A percentile compares a stretch with the other conserved stretches of the same genome.
These are phyloP conservation scores for Antitype chi DNA, from an alignment of 2,888 invertebrate species.

Conservation along the genomic window DNA sequence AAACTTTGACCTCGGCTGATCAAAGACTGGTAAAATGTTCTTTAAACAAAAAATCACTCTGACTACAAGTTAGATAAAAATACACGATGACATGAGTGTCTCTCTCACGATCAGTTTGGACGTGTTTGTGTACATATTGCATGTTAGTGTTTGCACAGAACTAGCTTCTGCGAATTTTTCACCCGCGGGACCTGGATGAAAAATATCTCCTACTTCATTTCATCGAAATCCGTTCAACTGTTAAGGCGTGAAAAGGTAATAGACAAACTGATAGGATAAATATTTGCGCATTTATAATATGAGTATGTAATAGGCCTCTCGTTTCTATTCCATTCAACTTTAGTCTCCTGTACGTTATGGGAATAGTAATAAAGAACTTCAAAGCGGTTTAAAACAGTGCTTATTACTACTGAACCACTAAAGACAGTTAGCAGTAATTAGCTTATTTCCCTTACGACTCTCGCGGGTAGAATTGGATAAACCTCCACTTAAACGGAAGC, in stretches of 20 bases:
- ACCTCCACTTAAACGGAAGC: conserved; percentile 5
- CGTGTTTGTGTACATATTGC: not conserved
- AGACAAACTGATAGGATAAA: not conserved
- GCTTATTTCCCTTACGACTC: conserved; percentile 41
- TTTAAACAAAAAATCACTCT: not conserved
- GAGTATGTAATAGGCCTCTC: not conserved
- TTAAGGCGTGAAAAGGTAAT: not conserved
- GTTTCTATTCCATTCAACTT: not conserved
- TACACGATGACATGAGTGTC: not conserved
- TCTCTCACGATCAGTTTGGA: not conserved
- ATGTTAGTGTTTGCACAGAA: not conserved
- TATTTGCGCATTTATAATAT: not conserved
- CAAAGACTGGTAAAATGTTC: not conserved
- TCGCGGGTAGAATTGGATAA: conserved; percentile 29
- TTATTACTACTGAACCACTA: conserved; percentile 38
- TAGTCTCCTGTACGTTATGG: conserved; percentile 3
- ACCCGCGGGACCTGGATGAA: not conserved
- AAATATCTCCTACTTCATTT: not conserved
- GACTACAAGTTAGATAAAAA: not conserved
- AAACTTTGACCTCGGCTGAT: not conserved
- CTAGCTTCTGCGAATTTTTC: not conserved
- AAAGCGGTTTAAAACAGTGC: conserved; percentile 57
- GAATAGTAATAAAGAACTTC: conserved; percentile 49
- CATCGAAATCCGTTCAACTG: no score
- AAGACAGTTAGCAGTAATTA: conserved; percentile 58